Conservation (phyloP, 2,113 vertebrate genomes). For the Archilochus colubris region DNA sequence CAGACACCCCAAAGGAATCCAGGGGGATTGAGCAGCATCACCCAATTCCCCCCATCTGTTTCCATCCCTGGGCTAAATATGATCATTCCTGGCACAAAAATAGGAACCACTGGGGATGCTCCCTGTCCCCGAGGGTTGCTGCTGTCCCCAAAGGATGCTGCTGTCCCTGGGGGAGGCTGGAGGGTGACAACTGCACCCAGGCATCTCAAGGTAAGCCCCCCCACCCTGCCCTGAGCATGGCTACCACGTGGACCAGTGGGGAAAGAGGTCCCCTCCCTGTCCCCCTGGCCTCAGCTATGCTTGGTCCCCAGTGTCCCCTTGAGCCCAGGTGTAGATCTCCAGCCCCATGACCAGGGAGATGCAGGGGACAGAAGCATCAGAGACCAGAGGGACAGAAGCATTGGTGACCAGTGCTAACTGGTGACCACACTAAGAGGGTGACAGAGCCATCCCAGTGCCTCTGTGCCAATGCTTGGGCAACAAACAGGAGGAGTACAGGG, state of each 20-base stretch:
- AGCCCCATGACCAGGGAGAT: not conserved
- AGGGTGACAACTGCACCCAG: not conserved
- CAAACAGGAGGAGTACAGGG: too few species aligned
- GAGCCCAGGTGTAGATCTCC: not conserved
- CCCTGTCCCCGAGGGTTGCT: not conserved
- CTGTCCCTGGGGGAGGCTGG: not conserved
- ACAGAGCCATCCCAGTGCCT: too few species aligned
- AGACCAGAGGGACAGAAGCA: not conserved
- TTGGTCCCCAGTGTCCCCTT: accelerated
- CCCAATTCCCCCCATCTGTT: constrained; percentile 52
- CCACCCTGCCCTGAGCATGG: accelerated
- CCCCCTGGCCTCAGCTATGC: accelerated
- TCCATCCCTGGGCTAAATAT: constrained; percentile 59
- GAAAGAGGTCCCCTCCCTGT: not conserved
- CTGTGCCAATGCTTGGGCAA: too few species aligned
- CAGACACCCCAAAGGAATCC: too few species aligned
- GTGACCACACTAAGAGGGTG: too few species aligned
- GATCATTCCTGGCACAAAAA: constrained; percentile 23
- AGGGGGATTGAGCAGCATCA: not conserved
- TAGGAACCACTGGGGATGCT: constrained; percentile 33
- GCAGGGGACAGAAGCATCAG: not conserved
- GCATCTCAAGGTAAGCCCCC: not conserved
- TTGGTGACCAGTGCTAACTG: too few species aligned
- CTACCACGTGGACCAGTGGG: accelerated
- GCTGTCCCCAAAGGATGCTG: not conserved